Conservation (phyloP, 2,113 vertebrate genomes). For the Phaethon lepturus region DNA sequence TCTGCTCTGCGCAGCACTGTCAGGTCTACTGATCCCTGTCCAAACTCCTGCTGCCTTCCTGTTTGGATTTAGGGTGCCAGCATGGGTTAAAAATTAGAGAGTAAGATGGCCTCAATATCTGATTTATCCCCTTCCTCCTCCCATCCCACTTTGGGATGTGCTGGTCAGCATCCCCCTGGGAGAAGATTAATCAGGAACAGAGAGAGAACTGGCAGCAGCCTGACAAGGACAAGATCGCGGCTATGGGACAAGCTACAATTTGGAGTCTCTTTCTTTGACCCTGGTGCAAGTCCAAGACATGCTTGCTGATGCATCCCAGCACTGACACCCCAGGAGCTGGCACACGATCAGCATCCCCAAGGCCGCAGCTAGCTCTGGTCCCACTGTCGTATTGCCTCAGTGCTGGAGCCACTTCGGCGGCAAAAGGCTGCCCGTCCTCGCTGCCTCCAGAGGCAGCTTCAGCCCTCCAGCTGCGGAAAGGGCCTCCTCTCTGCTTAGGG, state of each 20-base stretch:
- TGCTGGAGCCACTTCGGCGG: neutral
- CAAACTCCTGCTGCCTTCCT: constrained; percentile 23
- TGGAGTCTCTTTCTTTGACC: neutral
- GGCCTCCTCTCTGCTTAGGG: neutral
- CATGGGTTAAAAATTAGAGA: constrained; percentile 34
- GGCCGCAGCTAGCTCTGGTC: neutral
- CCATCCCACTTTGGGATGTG: neutral
- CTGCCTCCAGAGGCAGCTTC: neutral
- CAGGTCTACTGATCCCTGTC: neutral
- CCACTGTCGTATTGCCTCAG: neutral
- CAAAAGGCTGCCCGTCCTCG: neutral
- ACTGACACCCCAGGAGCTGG: neutral
- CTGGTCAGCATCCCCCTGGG: neutral
- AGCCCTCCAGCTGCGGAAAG: neutral
- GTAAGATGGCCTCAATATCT: neutral
- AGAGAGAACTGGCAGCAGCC: neutral
- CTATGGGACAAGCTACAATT: neutral
- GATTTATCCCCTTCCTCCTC: neutral
- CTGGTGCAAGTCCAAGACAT: neutral
- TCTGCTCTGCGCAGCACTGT: neutral
- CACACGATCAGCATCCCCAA: neutral
- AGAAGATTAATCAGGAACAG: constrained; percentile 11
- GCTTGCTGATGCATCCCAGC: neutral
- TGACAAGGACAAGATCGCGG: neutral
- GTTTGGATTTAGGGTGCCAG: neutral